phyloP scores from a whole-genome alignment of 2,797 vertebrate species.

The Setipinna tenuifilis region DNA sequence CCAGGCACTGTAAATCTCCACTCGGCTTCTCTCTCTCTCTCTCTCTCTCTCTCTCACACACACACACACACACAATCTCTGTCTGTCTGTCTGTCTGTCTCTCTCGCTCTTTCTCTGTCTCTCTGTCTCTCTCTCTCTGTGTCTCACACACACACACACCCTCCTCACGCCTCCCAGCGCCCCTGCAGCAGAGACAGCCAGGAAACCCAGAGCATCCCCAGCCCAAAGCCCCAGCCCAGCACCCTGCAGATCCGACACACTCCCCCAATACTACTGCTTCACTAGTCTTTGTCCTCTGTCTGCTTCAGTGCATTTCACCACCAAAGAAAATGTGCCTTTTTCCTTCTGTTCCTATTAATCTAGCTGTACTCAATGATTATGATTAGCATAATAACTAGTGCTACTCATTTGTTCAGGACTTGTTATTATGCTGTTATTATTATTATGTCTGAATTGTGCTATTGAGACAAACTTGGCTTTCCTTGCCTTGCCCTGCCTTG shows the following conservation, averaged over 20 bases:
- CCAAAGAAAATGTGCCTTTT: too few species aligned
- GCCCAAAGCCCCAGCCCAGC: background rate
- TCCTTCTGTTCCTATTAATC: too few species aligned
- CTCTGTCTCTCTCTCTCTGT: background rate
- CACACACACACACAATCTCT: background rate
- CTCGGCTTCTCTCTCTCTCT: background rate
- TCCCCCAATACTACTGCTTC: too few species aligned
- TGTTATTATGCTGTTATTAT: background rate
- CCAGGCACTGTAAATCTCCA: conserved; percentile 14
- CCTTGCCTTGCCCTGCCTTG: background rate
- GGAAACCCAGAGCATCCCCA: background rate
- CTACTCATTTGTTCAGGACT: background rate
- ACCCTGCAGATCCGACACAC: background rate
- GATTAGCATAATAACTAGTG: too few species aligned
- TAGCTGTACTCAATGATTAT: too few species aligned
- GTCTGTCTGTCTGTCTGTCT: background rate
- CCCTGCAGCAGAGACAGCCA: background rate
- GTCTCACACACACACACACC: background rate
- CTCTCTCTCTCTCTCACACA: background rate
- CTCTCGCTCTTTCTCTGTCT: background rate
- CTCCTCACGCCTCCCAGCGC: background rate
- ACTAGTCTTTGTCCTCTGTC: too few species aligned
- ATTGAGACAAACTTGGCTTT: background rate
- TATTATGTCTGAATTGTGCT: background rate
- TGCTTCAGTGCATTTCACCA: too few species aligned